phyloP scores from a whole-genome alignment of 2,113 vertebrate species.

The Enhydra lutris region DNA sequence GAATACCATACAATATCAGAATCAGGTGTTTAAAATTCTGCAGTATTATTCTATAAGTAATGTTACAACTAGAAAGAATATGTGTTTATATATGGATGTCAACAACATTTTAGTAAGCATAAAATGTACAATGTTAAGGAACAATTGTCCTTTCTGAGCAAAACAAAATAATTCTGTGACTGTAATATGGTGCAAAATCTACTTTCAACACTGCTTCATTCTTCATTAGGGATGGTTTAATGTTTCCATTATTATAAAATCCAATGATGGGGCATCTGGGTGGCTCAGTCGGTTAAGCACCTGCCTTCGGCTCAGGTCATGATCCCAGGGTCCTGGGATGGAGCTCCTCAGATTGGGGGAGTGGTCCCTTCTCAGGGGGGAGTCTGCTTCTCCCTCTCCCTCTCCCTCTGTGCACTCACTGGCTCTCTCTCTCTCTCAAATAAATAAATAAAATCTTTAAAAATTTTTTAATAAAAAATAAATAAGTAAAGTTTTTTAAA shows the following conservation, averaged over 20 bases:
- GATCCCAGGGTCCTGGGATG: neutral
- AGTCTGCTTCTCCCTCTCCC: neutral
- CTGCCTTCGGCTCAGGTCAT: neutral
- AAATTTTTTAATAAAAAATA: neutral
- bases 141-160: neutral
- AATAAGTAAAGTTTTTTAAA: neutral
- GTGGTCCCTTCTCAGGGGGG: neutral
- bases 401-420: neutral
- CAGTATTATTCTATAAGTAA: neutral
- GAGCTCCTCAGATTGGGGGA: too few species aligned
- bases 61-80: neutral
- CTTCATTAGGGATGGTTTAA: neutral
- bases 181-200: neutral
- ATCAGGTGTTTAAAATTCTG: constrained; percentile 23
- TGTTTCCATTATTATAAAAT: neutral
- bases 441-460: neutral
- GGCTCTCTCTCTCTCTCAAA: neutral
- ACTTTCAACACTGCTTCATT: neutral
- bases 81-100: neutral
- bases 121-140: neutral
- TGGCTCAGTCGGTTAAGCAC: neutral
- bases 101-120: neutral
- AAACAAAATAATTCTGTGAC: constrained; percentile 19
- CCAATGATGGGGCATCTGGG: neutral
- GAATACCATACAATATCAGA: neutral